phyloP scores from a whole-genome alignment of 2,113 vertebrate species.

The Agapornis roseicollis region DNA sequence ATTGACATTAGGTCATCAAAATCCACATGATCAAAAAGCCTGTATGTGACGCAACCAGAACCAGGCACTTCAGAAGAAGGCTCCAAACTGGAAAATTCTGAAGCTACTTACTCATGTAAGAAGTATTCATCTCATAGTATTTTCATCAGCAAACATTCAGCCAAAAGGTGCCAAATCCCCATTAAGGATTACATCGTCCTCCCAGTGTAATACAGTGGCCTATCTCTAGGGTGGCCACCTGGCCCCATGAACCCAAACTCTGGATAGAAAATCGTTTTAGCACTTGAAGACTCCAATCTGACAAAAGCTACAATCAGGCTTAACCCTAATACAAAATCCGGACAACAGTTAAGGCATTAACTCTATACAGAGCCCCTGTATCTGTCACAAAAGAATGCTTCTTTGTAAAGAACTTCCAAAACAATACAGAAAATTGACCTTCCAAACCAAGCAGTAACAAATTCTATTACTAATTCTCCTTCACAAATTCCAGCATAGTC shows the following conservation, averaged over 20 bases:
- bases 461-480: neutral
- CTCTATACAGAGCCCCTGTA: neutral
- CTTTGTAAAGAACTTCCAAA: neutral
- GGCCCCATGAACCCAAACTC: neutral
- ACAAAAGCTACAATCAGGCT: neutral
- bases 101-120: neutral
- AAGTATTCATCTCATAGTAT: neutral
- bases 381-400: neutral
- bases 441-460: neutral
- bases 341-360: neutral
- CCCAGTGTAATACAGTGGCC: neutral
- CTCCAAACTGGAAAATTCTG: neutral
- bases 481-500: neutral
- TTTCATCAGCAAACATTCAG: neutral
- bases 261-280: neutral
- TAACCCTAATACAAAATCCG: neutral
- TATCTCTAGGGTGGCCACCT: neutral
- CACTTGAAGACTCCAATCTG: neutral
- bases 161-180: neutral
- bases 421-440: neutral
- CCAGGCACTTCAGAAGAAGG: neutral
- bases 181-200: neutral
- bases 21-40: neutral
- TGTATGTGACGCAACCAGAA: neutral
- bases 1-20: neutral